These are phyloP conservation scores for Cephalophus harveyi DNA, from an alignment of 2,113 vertebrate species.

Conservation along the genomic window DNA sequence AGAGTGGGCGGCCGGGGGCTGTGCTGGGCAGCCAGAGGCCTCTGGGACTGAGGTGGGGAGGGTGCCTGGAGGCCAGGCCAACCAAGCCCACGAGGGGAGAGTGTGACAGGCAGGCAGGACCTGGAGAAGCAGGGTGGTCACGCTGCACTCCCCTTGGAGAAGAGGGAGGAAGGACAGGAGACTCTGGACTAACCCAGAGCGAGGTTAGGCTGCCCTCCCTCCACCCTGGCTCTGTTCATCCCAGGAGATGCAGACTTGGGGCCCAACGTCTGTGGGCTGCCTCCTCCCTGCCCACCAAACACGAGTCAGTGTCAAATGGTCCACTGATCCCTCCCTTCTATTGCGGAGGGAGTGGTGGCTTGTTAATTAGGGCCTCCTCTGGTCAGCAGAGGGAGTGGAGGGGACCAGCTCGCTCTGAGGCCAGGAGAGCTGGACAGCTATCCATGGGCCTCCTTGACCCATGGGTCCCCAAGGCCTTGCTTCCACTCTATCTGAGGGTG, in stretches of 20 bases:
- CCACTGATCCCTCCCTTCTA: not conserved
- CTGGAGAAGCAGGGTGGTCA: fast-evolving
- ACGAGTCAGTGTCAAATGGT: not conserved
- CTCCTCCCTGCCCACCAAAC: not conserved
- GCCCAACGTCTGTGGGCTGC: fast-evolving
- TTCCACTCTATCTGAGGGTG: not conserved
- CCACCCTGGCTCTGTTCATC: not conserved
- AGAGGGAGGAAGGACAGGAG: not conserved
- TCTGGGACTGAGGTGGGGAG: not conserved
- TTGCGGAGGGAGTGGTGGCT: fast-evolving
- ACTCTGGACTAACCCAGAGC: not conserved
- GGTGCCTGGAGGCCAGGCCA: not conserved
- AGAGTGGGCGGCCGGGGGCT: not conserved
- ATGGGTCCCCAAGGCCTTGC: not conserved
- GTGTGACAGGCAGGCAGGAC: not conserved
- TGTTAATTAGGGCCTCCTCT: too few relatives aligned
- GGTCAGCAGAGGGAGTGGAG: not conserved
- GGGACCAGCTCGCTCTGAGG: not conserved
- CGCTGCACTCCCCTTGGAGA: not conserved
- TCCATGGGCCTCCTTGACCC: not conserved
- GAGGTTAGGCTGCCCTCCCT: not conserved
- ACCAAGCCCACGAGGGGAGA: fast-evolving
- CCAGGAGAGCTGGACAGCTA: not conserved
- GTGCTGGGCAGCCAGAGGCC: not conserved
- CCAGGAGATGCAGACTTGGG: not conserved